Evolutionary conservation across 2,113 vertebrate genomes (phyloP).

Genomic region (Pristiophorus japonicus): DNA sequence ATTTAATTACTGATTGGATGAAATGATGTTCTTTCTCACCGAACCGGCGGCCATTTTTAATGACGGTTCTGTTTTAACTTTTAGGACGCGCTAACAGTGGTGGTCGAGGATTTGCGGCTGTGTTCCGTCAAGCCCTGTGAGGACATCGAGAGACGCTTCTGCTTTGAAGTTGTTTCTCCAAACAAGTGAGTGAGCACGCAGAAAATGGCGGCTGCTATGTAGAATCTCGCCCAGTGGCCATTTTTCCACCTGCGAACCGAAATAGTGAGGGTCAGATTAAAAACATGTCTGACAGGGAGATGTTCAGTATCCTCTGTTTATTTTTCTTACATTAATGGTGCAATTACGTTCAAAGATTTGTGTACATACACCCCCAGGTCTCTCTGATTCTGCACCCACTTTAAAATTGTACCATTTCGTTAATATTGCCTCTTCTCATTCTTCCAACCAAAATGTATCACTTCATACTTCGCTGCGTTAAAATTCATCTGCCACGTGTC

Average conservation of each 20-base stretch:
- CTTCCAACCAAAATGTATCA: background rate
- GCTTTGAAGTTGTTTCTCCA: slow-evolving; percentile 94
- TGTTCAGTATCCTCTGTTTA: background rate
- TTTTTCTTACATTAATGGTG: background rate
- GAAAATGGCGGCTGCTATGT: background rate
- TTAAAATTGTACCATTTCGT: background rate
- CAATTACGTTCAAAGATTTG: background rate
- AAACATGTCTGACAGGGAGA: background rate
- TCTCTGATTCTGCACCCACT: background rate
- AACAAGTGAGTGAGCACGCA: slow-evolving; percentile 73
- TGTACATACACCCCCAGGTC: background rate
- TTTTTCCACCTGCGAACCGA: background rate
- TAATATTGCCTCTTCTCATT: background rate
- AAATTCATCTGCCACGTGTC: background rate
- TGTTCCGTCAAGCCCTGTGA: slow-evolving; percentile 91
- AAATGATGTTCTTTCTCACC: background rate
- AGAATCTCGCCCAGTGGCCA: background rate
- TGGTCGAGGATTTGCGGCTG: slow-evolving; percentile 89
- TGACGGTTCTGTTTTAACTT: background rate
- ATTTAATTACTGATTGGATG: background rate
- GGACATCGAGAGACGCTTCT: slow-evolving; percentile 93
- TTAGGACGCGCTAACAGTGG: slow-evolving; percentile 86
- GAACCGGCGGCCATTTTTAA: background rate
- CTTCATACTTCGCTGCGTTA: background rate
- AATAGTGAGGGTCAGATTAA: background rate